Evolutionary conservation across 2,797 vertebrate genomes (phyloP).

Genomic region (Gephyroberyx darwinii): DNA sequence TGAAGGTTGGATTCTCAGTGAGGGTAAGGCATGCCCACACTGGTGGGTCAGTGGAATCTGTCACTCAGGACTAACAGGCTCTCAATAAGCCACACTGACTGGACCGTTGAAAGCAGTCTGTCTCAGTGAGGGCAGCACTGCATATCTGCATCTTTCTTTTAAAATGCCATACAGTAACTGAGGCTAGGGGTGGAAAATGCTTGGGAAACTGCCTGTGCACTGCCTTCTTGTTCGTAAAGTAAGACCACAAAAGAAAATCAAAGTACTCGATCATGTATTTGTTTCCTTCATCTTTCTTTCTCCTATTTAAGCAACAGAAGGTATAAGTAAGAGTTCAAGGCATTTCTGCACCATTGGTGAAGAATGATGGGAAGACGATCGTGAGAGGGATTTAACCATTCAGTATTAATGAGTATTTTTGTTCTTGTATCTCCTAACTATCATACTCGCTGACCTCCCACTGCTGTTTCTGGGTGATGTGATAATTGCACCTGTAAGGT

Average conservation of each 20-base stretch:
- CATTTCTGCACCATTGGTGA: neutral
- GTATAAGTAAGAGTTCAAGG: neutral
- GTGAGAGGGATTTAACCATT: constrained; percentile 29
- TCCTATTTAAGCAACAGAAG: no score
- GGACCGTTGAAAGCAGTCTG: constrained; percentile 50
- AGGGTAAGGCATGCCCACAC: constrained; percentile 71
- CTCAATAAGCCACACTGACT: constrained; percentile 39
- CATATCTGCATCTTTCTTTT: constrained; percentile 41
- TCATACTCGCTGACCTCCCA: constrained; percentile 33
- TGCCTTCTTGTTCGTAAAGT: neutral
- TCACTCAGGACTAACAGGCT: constrained; percentile 54
- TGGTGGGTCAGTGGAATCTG: constrained; percentile 68
- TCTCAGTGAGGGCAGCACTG: constrained; percentile 18
- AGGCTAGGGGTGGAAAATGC: neutral
- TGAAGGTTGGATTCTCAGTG: constrained; percentile 46
- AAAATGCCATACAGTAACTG: constrained; percentile 31
- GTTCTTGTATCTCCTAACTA: constrained; percentile 26
- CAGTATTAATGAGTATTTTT: constrained; percentile 36
- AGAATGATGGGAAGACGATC: neutral
- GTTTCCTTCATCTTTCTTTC: neutral
- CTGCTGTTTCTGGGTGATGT: constrained; percentile 37
- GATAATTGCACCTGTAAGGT: constrained; percentile 83
- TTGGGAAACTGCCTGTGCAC: no score
- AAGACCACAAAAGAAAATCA: neutral
- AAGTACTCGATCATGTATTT: no score